Evolutionary conservation across 2,113 vertebrate genomes (phyloP).

Genomic region (Cololabis saira): DNA sequence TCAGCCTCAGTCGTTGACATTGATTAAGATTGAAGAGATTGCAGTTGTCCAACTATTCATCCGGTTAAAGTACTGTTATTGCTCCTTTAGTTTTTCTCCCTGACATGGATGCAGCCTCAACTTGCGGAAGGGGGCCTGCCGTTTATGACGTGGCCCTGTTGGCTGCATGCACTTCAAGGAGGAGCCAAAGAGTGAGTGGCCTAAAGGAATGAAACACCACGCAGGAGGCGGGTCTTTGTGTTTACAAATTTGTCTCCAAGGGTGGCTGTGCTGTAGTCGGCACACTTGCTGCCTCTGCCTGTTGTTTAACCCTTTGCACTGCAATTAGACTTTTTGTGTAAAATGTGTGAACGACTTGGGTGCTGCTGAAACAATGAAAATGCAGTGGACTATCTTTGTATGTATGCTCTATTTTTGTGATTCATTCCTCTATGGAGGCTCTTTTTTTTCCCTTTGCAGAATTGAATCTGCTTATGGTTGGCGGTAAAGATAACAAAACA

Average conservation of each 20-base stretch:
- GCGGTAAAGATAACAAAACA: conserved; percentile 74
- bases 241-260: conserved; percentile 72
- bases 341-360: conserved; percentile 57
- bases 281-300: conserved; percentile 57
- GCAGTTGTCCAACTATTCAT: conserved; percentile 8
- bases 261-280: conserved; percentile 53
- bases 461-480: conserved; percentile 74
- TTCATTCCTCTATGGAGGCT: conserved; percentile 46
- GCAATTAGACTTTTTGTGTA: conserved; percentile 62
- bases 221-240: conserved; percentile 65
- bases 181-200: conserved; percentile 38
- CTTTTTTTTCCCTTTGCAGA: conserved; percentile 71
- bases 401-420: conserved; percentile 59
- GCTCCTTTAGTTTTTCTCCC: conserved; percentile 23
- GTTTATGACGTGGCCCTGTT: conserved; percentile 47
- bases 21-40: conserved; percentile 16
- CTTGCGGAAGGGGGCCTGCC: conserved; percentile 72
- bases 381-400: conserved; percentile 67
- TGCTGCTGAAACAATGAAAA: conserved; percentile 63
- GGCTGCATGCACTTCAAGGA: conserved; percentile 37
- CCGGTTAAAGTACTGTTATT: conserved; percentile 50
- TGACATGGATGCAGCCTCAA: conserved; percentile 36
- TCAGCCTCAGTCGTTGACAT: conserved; percentile 15
- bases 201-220: conserved; percentile 24
- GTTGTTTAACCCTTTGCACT: conserved; percentile 73